Evolutionary conservation across 2,797 vertebrate species (phyloP).

Genomic region (Enteromius afrohamiltoni): DNA sequence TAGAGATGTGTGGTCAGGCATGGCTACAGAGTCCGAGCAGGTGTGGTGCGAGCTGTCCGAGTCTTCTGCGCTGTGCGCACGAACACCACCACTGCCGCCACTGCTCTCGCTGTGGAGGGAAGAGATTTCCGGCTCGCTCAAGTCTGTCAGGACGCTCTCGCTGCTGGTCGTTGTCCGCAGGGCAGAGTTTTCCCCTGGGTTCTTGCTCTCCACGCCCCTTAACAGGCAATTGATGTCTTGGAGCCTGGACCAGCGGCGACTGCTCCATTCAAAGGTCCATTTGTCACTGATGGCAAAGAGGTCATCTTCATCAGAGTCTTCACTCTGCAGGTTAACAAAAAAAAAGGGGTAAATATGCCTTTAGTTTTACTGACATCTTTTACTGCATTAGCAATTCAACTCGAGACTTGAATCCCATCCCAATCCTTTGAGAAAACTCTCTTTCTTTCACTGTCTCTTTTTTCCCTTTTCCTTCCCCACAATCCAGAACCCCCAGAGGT

Average conservation of each 20-base stretch:
- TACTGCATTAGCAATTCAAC: background rate
- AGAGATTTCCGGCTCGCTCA: constrained; percentile 93
- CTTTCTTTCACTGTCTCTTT: background rate
- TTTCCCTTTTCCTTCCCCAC: constrained; percentile 17
- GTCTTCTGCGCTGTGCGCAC: constrained; percentile 75
- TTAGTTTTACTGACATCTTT: background rate
- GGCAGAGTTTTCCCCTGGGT: constrained; percentile 76
- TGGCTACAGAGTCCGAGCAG: constrained; percentile 77
- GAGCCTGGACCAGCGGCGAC: constrained; percentile 94
- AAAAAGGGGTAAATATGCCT: constrained; percentile 6
- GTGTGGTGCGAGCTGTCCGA: constrained; percentile 78
- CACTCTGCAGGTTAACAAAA: constrained; percentile 79
- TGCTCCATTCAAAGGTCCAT: constrained; percentile 98
- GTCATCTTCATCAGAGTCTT: constrained; percentile 99
- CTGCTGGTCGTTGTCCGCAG: constrained; percentile 92
- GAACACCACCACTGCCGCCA: constrained; percentile 82
- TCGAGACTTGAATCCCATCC: constrained; percentile 1
- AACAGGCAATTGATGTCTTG: constrained; percentile 88
- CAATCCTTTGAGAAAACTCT: constrained; percentile 4
- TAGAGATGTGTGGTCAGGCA: constrained; percentile 78
- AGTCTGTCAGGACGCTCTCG: constrained; percentile 94
- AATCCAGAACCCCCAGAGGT: constrained; percentile 30
- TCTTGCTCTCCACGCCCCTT: constrained; percentile 76
- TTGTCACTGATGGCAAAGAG: constrained; percentile 96
- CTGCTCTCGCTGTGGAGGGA: constrained; percentile 96